Percentiles rank a stretch among this genome's conserved stretches.
Conservation (phyloP, 2,888 invertebrate species). For the Podabrus alpinus region DNA sequence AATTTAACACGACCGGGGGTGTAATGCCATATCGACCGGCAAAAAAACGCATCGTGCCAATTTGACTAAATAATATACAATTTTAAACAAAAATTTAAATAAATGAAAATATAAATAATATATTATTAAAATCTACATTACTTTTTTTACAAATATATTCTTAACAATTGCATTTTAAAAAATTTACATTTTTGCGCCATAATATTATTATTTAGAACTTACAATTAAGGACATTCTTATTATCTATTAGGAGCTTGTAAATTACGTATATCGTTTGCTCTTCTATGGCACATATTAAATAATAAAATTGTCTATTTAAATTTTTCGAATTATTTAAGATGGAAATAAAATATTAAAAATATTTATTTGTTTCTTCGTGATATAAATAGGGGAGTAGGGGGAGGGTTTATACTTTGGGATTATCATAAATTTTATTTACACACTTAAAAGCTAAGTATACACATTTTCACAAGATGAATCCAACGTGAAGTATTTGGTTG, state of each 20-base stretch:
- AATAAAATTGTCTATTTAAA: constrained; percentile 21
- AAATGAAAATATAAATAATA: neutral
- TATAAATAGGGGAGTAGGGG: constrained; percentile 36
- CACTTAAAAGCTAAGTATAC: constrained; percentile 54
- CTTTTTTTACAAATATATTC: constrained; percentile 8
- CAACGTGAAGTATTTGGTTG: constrained; percentile 47
- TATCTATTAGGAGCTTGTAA: constrained; percentile 34
- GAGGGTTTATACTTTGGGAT: constrained; percentile 49
- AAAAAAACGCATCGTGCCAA: neutral
- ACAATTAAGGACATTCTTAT: constrained; percentile 21
- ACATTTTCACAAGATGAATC: constrained; percentile 52
- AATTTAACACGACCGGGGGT: neutral
- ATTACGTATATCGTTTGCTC: constrained; percentile 43
- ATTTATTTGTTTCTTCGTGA: constrained; percentile 19
- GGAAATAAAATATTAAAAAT: constrained; percentile 40
- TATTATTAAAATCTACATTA: constrained; percentile 3
- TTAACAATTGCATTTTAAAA: constrained; percentile 24
- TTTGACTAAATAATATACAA: neutral
- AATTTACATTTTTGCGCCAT: constrained; percentile 27
- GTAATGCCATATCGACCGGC: neutral
- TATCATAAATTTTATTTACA: constrained; percentile 49
- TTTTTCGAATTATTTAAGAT: constrained; percentile 29
- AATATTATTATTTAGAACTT: constrained; percentile 13
- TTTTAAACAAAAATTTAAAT: neutral
- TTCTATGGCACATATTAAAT: constrained; percentile 41